Evolutionary conservation across 53 echinoderm and acorn worm species (phyloP).

Genomic region (Patiria pectinifera): DNA sequence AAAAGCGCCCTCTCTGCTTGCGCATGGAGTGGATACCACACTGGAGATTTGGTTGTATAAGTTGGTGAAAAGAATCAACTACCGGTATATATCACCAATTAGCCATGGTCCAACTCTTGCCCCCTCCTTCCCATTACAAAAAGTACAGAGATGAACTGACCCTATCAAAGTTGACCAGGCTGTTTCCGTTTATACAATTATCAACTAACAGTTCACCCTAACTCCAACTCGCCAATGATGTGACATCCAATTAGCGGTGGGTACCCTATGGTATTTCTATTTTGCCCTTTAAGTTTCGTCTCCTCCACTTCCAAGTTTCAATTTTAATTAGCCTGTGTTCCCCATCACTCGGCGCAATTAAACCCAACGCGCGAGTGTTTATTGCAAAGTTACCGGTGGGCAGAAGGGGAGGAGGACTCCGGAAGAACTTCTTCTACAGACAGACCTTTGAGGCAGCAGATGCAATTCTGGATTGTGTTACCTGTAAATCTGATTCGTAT

Average conservation of each 20-base stretch:
- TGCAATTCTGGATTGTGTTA: not conserved
- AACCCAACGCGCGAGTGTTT: slow-evolving; percentile 50
- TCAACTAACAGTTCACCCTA: not conserved
- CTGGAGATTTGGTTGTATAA: no score
- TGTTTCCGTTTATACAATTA: slow-evolving; percentile 27
- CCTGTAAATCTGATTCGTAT: not conserved
- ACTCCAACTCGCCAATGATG: not conserved
- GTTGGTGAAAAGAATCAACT: no score
- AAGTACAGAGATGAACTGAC: slow-evolving; percentile 10
- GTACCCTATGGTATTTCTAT: slow-evolving; percentile 10
- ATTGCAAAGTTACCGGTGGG: slow-evolving; percentile 7
- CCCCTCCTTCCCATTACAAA: not conserved
- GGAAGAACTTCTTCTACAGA: not conserved
- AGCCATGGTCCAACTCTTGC: not conserved
- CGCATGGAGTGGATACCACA: no score
- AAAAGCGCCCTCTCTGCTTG: no score
- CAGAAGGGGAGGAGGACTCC: not conserved
- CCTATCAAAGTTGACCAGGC: not conserved
- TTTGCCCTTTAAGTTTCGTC: not conserved
- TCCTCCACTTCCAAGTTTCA: not conserved
- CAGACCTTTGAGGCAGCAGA: not conserved
- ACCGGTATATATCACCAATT: not conserved
- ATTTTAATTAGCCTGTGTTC: slow-evolving; percentile 51
- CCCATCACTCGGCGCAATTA: slow-evolving; percentile 34
- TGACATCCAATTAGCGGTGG: slow-evolving; percentile 49